Evolutionary conservation across 2,113 vertebrate genomes (phyloP).

Genomic region (Raja brachyura): DNA sequence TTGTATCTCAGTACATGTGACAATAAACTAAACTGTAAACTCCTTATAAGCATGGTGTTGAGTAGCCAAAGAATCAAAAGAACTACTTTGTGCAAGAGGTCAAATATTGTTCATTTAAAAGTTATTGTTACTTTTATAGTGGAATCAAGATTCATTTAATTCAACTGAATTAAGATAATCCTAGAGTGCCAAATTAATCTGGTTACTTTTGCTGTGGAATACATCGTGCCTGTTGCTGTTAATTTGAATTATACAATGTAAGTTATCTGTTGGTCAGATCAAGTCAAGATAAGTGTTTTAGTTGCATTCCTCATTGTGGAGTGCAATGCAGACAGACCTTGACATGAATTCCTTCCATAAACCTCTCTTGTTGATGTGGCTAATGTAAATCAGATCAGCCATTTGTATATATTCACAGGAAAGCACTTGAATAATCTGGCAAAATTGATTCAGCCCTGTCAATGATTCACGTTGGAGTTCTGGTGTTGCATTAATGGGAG

Average conservation of each 20-base stretch:
- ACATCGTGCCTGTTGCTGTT: not conserved
- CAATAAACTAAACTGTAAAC: no score
- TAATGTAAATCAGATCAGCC: not conserved
- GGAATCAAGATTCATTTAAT: not conserved
- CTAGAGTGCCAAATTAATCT: not conserved
- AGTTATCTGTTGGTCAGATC: not conserved
- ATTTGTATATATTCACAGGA: not conserved
- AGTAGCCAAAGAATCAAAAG: no score
- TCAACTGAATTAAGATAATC: not conserved
- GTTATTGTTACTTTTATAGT: not conserved
- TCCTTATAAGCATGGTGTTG: no score
- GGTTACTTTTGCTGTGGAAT: not conserved
- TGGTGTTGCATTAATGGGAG: no score
- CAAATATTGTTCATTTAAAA: no score
- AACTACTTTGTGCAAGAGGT: no score
- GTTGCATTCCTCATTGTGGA: not conserved
- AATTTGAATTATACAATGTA: no score
- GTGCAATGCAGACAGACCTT: not conserved
- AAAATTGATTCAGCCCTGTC: no score
- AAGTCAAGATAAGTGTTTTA: not conserved
- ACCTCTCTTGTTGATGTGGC: no score
- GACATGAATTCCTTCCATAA: not conserved
- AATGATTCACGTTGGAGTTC: no score
- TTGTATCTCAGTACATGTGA: no score
- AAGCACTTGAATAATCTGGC: not conserved